phyloP scores from a whole-genome alignment of 2,888 invertebrate species.

The Thymelicus acteon region DNA sequence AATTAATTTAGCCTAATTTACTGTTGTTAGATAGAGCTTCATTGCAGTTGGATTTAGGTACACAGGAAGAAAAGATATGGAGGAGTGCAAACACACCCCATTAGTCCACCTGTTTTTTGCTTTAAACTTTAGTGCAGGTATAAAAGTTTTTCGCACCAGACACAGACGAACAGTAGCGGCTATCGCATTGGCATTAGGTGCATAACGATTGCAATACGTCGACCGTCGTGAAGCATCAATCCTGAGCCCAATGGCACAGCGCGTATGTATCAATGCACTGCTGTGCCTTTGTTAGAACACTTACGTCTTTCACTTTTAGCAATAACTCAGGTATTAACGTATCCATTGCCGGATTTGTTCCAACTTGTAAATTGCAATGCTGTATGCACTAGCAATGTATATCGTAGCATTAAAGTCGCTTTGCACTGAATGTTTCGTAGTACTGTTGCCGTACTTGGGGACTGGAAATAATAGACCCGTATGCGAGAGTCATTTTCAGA shows the following conservation, averaged over 20 bases:
- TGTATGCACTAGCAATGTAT: conserved; percentile 38
- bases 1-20: too few species aligned
- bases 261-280: conserved; percentile 72
- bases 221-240: conserved; percentile 73
- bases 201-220: conserved; percentile 82
- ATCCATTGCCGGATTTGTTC: conserved; percentile 38
- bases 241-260: conserved; percentile 70
- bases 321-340: not conserved
- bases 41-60: not conserved
- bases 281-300: conserved; percentile 49
- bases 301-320: conserved; percentile 40
- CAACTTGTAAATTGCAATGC: not conserved
- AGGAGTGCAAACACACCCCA: not conserved
- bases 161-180: conserved; percentile 68
- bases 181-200: conserved; percentile 76
- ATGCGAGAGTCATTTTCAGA: conserved; percentile 30
- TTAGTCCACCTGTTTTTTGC: conserved; percentile 22
- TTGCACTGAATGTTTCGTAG: not conserved
- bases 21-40: too few species aligned
- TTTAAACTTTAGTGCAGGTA: conserved; percentile 44
- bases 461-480: conserved; percentile 36
- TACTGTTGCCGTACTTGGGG: conserved; percentile 26
- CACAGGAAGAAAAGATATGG: not conserved
- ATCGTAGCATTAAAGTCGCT: not conserved
- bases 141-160: conserved; percentile 67